These are phyloP conservation scores for Luffia ferchaultella DNA, from an alignment of 2,888 invertebrate genomes.

Conservation along the genomic window DNA sequence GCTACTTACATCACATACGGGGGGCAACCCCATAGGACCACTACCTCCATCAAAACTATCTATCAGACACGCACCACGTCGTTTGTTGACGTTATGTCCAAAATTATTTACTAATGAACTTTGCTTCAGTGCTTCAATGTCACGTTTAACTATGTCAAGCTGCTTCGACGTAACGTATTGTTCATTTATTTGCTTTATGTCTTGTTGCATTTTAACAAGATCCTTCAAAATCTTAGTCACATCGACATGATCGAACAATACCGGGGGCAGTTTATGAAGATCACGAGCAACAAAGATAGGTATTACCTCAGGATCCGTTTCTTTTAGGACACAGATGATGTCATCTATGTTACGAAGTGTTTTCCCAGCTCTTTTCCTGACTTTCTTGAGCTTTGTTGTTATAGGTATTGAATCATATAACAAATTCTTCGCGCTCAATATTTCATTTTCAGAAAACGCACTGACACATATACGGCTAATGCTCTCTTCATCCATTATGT, in stretches of 20 bases:
- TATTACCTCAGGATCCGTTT: slow-evolving; percentile 4
- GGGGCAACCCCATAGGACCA: too few species aligned
- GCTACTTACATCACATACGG: too few species aligned
- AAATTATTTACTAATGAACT: neutral
- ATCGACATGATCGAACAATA: slow-evolving; percentile 11
- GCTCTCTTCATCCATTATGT: too few species aligned
- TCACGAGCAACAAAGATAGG: slow-evolving; percentile 10
- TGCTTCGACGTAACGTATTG: slow-evolving; percentile 6
- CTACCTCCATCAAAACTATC: too few species aligned
- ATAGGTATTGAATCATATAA: neutral
- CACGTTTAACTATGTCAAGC: neutral
- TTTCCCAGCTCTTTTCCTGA: neutral
- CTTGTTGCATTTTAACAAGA: slow-evolving; percentile 4
- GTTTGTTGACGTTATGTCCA: too few species aligned
- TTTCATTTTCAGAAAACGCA: too few species aligned
- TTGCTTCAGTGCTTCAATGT: neutral
- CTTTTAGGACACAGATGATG: neutral
- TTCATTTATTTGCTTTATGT: neutral
- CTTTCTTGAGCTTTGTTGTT: too few species aligned
- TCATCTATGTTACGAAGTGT: neutral
- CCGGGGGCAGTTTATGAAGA: slow-evolving; percentile 9
- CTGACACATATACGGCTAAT: too few species aligned
- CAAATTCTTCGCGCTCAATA: too few species aligned
- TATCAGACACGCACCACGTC: too few species aligned
- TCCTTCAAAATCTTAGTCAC: slow-evolving; percentile 11